Evolutionary conservation across 2,113 vertebrate genomes (phyloP), one percentile per base, ranked within the genome.

Genomic region (Rafetus swinhoei): DNA sequence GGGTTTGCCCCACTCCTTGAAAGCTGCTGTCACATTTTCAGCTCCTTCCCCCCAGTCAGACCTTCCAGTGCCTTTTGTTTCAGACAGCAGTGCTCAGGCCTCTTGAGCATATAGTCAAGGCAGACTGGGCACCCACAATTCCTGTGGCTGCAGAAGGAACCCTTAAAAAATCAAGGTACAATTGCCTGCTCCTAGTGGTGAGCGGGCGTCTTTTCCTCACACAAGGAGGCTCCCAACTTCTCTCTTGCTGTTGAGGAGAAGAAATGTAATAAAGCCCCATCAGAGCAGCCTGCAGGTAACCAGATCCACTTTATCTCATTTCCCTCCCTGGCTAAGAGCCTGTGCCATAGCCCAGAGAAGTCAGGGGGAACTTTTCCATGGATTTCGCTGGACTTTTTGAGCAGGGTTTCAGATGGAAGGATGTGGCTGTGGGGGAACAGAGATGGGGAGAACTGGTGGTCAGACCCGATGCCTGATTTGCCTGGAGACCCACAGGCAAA

Each of bases 1-100:
- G 1, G 35, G 79, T 2, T 0, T 0, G 52, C 15, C 72, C 3
- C 39, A 84, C 89, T 18, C 32, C 32, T n/a, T 69, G 32, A 69
- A 69, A 35, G 65, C 16, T n/a, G 65, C 65, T 4, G 2, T n/a
- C 65, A 35, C 65, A 19, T n/a, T 69, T 69, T 32, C 16, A 32
- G 8, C 32, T 29, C 18, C 45, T 45, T 45, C 2, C 2, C 65
- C 15, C 32, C 7, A n/a, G 7, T n/a, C 8, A 2, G 65, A 18
- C 32, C 65, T 19, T 32, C 32, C 65, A 69, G 32, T 9, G 32
- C 15, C 15, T n/a, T 69, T 69, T n/a, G 65, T 69, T 69, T 69
- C 32, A 35, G 32, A 35, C 65, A 35, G 65, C 65, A 69, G 65
- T 4, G 8, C 32, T 8, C 32, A 35, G 32, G 65, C 65, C 65